phyloP scores from a whole-genome alignment of 2,797 vertebrate genomes.

The Anguilla anguilla region DNA sequence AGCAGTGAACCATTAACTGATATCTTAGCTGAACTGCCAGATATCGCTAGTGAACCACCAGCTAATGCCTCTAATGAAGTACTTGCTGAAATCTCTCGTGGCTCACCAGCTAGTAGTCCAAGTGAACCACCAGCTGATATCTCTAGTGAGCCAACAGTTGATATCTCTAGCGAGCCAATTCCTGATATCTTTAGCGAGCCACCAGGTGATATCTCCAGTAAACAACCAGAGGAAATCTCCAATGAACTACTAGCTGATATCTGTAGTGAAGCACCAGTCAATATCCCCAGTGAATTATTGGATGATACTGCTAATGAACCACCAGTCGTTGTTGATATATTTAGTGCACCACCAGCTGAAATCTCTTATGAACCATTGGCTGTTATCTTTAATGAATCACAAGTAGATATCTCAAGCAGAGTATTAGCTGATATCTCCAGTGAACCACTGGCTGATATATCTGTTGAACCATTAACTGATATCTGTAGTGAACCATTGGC shows the following conservation, averaged over 20 bases:
- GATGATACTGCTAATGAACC: neutral
- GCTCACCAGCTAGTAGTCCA: conserved; percentile 45
- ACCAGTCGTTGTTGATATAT: neutral
- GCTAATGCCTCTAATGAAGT: conserved; percentile 45
- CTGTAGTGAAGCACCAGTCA: conserved; percentile 43
- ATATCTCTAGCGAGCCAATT: neutral
- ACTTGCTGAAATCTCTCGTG: conserved; percentile 61
- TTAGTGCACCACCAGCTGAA: conserved; percentile 50
- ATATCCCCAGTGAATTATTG: conserved; percentile 65
- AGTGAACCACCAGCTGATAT: conserved; percentile 59
- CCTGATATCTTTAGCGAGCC: no score
- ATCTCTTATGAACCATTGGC: conserved; percentile 31
- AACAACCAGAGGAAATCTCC: conserved; percentile 18
- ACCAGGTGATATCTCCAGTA: neutral
- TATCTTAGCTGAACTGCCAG: conserved; percentile 51
- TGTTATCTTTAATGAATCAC: neutral
- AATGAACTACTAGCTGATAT: conserved; percentile 40
- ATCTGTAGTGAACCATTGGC: conserved; percentile 36
- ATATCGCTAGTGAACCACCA: conserved; percentile 45
- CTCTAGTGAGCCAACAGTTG: conserved; percentile 56
- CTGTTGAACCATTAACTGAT: conserved; percentile 22
- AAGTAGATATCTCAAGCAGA: conserved; percentile 24
- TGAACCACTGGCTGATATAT: conserved; percentile 19
- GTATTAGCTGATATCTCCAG: conserved; percentile 57
- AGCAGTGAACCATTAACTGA: conserved; percentile 26